phyloP scores from a whole-genome alignment of 2,888 invertebrate genomes.

The Fabriciana adippe region DNA sequence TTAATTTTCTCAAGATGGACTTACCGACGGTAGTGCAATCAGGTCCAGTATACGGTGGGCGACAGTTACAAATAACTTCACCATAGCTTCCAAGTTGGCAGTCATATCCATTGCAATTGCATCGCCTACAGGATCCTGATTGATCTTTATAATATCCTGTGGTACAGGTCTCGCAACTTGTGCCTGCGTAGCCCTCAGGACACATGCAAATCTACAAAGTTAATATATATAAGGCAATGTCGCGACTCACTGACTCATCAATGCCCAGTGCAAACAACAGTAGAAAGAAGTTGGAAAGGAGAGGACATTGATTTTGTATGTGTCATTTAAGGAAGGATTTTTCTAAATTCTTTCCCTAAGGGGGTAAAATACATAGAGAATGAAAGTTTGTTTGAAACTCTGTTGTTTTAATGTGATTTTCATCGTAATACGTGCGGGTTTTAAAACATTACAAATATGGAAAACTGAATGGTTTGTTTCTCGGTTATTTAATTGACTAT shows the following conservation, averaged over 20 bases:
- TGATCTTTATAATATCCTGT: slow-evolving; percentile 87
- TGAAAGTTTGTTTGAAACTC: too few relatives aligned
- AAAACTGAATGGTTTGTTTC: too few relatives aligned
- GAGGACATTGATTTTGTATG: too few relatives aligned
- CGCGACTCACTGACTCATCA: neutral
- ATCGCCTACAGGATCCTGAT: slow-evolving; percentile 84
- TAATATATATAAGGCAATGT: neutral
- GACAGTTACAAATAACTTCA: slow-evolving; percentile 87
- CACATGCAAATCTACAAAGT: slow-evolving; percentile 85
- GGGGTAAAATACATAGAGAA: too few relatives aligned
- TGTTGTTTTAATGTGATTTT: too few relatives aligned
- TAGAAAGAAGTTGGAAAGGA: too few relatives aligned
- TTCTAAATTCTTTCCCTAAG: too few relatives aligned
- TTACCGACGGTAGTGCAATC: slow-evolving; percentile 80
- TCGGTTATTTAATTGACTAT: too few relatives aligned
- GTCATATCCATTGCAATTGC: slow-evolving; percentile 90
- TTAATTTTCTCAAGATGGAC: neutral
- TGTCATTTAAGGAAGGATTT: too few relatives aligned
- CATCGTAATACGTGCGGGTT: too few relatives aligned
- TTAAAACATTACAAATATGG: too few relatives aligned
- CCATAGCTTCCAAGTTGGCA: slow-evolving; percentile 82
- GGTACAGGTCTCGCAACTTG: slow-evolving; percentile 91
- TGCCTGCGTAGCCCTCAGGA: slow-evolving; percentile 90
- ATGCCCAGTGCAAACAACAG: too few relatives aligned
- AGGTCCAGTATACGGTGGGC: slow-evolving; percentile 85